Evolutionary conservation across 1,140 invertebrate genomes (phyloP).

Genomic region (Temnothorax curvispinosus): DNA sequence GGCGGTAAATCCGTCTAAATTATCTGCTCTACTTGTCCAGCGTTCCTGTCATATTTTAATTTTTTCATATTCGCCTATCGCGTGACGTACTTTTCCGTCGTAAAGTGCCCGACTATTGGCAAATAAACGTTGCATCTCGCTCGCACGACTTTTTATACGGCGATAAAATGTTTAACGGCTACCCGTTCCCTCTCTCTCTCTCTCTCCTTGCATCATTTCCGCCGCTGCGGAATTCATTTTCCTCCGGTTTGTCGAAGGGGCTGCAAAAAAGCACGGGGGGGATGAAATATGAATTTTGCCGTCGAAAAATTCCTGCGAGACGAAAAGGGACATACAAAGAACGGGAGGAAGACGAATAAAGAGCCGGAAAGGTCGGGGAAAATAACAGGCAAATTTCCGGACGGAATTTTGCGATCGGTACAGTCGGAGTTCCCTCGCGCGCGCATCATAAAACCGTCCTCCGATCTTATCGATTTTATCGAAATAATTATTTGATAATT

Average conservation of each 20-base stretch:
- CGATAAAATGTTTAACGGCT: constrained; percentile 36
- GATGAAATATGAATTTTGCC: constrained; percentile 30
- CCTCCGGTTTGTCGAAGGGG: constrained; percentile 13
- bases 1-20: background rate
- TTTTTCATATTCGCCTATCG: background rate
- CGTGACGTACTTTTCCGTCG: background rate
- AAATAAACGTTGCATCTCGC: constrained; percentile 24
- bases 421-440: background rate
- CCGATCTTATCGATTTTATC: constrained; percentile 1
- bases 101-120: constrained; percentile 17
- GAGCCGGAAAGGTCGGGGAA: background rate
- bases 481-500: constrained; percentile 11
- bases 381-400: background rate
- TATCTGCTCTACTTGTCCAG: background rate
- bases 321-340: background rate
- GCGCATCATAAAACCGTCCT: background rate
- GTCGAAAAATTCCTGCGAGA: constrained; percentile 12
- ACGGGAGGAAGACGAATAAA: constrained; percentile 24
- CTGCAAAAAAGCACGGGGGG: background rate
- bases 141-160: constrained; percentile 15
- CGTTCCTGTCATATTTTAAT: background rate
- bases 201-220: background rate
- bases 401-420: background rate
- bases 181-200: too few species aligned
- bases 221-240: constrained; percentile 22